Conservation (phyloP, 2,113 vertebrate genomes). For the Zosterops lateralis region DNA sequence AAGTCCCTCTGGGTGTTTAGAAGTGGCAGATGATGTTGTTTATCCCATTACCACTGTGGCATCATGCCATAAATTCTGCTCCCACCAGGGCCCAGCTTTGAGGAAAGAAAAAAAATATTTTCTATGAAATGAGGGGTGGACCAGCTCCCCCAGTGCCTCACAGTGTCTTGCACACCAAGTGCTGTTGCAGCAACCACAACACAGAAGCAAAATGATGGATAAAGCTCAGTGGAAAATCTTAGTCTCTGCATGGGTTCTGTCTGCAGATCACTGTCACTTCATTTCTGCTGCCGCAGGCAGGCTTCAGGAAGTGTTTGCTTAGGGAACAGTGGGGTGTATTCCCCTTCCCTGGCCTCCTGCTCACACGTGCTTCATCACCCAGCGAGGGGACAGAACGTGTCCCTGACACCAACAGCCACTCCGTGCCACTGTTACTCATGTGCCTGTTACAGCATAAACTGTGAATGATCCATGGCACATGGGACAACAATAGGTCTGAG, state of each 20-base stretch:
- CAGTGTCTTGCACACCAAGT: not conserved
- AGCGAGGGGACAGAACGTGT: not conserved
- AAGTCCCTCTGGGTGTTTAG: not conserved
- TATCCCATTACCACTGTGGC: not conserved
- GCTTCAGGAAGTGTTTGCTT: not conserved
- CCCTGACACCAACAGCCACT: not conserved
- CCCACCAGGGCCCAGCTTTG: not conserved
- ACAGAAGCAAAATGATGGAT: not conserved
- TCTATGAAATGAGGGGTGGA: not conserved
- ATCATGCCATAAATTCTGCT: not conserved
- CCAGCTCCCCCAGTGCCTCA: not conserved
- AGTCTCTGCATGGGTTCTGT: not conserved
- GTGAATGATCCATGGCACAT: not conserved
- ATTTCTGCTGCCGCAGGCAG: not conserved
- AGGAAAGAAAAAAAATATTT: not conserved
- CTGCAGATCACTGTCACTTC: not conserved
- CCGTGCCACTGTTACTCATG: not conserved
- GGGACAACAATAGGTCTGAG: not conserved
- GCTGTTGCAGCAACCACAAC: not conserved
- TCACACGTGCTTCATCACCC: not conserved
- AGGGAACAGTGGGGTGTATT: not conserved
- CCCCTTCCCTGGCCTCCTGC: not conserved
- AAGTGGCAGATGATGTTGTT: not conserved
- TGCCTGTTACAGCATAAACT: not conserved
- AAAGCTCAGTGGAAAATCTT: constrained; percentile 20